Percentiles rank a stretch among this genome's conserved stretches.
phyloP scores from a whole-genome alignment of 53 echinoderm and acorn worm species.

The Patiria pectinifera region DNA sequence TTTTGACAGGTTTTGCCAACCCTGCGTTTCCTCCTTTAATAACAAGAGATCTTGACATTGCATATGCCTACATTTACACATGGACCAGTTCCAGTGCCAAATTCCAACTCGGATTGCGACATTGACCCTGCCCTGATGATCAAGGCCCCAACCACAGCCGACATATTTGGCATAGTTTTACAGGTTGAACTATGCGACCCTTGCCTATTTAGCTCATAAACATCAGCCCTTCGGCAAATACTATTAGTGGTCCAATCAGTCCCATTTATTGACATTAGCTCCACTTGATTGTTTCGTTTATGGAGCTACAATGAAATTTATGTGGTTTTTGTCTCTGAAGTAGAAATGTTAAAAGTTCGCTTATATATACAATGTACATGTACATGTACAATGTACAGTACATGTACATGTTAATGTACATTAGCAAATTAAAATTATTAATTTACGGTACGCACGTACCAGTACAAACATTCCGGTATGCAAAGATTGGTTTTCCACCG shows the following conservation, averaged over 20 bases:
- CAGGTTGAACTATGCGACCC: constrained; percentile 51
- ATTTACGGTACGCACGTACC: too few relatives aligned
- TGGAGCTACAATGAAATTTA: neutral
- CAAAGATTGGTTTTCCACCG: too few relatives aligned
- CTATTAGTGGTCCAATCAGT: neutral
- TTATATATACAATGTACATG: neutral
- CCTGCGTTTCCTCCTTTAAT: neutral
- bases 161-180: constrained; percentile 54
- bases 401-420: constrained; percentile 8
- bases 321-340: neutral
- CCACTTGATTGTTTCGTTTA: neutral
- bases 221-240: constrained; percentile 27
- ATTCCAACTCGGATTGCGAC: constrained; percentile 32
- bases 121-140: constrained; percentile 30
- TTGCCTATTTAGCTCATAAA: constrained; percentile 8
- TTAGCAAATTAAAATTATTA: too few relatives aligned
- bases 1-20: neutral
- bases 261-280: constrained; percentile 18
- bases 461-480: too few relatives aligned
- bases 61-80: neutral
- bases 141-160: neutral
- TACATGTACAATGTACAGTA: constrained; percentile 8
- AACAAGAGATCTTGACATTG: neutral
- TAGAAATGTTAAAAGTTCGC: neutral
- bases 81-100: neutral